Evolutionary conservation across 2,113 vertebrate species (phyloP).

Genomic region (Trochalopteron elliotii): DNA sequence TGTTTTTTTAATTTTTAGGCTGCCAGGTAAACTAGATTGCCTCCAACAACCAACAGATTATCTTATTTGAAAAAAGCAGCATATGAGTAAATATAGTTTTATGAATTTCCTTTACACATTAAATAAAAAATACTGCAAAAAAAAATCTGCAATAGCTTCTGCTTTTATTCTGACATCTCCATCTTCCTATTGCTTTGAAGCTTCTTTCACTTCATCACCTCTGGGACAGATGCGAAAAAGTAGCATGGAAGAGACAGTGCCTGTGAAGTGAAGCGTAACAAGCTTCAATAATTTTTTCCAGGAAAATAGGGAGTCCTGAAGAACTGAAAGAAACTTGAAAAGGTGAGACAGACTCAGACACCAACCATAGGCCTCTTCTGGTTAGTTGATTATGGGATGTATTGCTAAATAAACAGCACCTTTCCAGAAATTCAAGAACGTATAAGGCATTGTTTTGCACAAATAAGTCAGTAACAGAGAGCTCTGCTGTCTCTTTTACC

Average conservation of each 20-base stretch:
- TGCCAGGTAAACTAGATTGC: neutral
- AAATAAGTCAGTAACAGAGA: neutral
- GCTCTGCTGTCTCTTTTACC: neutral
- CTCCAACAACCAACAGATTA: neutral
- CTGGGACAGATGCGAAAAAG: neutral
- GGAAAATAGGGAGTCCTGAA: neutral
- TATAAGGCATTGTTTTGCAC: neutral
- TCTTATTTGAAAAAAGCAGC: neutral
- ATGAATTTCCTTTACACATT: neutral
- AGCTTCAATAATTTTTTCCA: neutral
- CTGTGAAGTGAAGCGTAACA: neutral
- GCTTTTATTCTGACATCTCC: neutral
- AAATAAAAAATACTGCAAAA: neutral
- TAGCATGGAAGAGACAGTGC: neutral
- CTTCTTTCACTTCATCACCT: neutral
- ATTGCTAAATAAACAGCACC: neutral
- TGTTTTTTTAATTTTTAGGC: neutral
- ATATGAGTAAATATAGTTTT: neutral
- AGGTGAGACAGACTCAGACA: neutral
- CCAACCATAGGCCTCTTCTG: neutral
- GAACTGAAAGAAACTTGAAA: neutral
- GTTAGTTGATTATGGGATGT: neutral
- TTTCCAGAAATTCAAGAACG: neutral
- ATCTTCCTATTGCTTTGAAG: neutral
- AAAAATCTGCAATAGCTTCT: neutral